Conservation (phyloP, 2,113 vertebrate genomes). For the Rhodinocichla rosea region DNA sequence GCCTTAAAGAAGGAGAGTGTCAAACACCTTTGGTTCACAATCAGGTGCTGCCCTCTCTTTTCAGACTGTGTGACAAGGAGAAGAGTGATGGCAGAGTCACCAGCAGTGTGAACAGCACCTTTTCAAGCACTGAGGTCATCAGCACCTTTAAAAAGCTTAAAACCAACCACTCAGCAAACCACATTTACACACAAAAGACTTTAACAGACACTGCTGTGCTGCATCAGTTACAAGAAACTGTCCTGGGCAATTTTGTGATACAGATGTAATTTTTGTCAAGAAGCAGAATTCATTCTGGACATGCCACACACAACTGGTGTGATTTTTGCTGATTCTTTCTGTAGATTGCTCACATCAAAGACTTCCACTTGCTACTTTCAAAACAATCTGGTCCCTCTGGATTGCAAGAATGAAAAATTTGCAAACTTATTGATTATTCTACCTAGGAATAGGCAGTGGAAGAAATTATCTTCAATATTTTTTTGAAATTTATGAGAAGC, state of each 20-base stretch:
- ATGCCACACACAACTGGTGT: neutral
- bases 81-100: neutral
- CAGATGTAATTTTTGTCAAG: neutral
- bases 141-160: neutral
- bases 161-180: neutral
- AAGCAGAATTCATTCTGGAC: neutral
- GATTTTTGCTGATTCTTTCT: neutral
- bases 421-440: neutral
- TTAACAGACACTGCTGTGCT: neutral
- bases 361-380: neutral
- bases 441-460: neutral
- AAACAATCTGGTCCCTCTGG: neutral
- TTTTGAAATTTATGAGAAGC: neutral
- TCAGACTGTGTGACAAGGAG: neutral
- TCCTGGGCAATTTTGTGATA: neutral
- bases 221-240: neutral
- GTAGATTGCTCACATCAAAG: neutral
- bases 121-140: neutral
- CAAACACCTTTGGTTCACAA: neutral
- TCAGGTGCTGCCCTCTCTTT: neutral
- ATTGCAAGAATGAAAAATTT: neutral
- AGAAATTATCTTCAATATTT: neutral
- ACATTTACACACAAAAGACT: neutral
- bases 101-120: neutral
- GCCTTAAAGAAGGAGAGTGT: neutral